Evolutionary conservation across 2,113 vertebrate genomes (phyloP).

Genomic region (Pluvianellus socialis): DNA sequence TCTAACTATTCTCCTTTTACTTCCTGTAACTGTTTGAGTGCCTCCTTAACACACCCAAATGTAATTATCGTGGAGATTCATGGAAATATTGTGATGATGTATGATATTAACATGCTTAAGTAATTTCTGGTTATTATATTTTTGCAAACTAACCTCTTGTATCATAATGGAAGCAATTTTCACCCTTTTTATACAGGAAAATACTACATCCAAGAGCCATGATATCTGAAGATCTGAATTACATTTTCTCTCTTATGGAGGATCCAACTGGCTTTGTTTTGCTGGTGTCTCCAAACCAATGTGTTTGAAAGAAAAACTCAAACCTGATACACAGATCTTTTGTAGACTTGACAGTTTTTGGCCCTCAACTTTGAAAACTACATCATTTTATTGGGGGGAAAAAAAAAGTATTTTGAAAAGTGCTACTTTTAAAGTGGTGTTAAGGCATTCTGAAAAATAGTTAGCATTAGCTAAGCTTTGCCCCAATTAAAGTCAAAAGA

Average conservation of each 20-base stretch:
- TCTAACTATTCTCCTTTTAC: neutral
- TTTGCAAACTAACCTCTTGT: neutral
- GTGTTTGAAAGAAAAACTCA: neutral
- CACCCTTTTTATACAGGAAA: neutral
- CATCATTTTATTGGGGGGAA: neutral
- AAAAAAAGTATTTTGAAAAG: neutral
- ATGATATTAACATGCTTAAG: neutral
- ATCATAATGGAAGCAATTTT: conserved; percentile 4
- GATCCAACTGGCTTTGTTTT: neutral
- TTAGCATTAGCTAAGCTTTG: neutral
- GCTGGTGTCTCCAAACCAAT: neutral
- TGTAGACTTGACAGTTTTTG: neutral
- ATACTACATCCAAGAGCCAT: neutral
- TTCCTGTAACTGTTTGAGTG: neutral
- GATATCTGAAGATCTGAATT: neutral
- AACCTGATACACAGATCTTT: neutral
- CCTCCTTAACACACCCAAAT: neutral
- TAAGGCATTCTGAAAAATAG: neutral
- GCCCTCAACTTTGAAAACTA: neutral
- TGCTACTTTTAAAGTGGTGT: neutral
- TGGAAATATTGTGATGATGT: neutral
- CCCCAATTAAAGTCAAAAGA: neutral
- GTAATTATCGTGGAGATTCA: neutral
- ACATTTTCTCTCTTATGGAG: neutral
- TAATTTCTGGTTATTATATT: neutral